phyloP scores from a whole-genome alignment of 2,888 invertebrate species.

The Agrilus mali region DNA sequence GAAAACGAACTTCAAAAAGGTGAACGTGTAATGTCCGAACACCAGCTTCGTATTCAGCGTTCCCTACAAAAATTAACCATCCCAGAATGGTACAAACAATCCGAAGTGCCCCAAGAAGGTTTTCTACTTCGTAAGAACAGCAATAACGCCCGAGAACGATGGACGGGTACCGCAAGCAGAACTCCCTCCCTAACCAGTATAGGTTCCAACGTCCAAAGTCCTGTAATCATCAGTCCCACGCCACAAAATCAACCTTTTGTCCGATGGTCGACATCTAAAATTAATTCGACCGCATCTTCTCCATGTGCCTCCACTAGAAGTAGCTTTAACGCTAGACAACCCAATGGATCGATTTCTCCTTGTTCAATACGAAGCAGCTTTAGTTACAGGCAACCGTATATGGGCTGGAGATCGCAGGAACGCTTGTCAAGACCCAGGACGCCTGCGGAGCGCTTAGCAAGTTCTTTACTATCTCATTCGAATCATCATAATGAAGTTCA shows the following conservation, averaged over 20 bases:
- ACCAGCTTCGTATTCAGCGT: conserved; percentile 85
- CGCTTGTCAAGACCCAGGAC: conserved; percentile 67
- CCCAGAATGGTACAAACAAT: conserved; percentile 82
- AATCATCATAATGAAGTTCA: conserved; percentile 10
- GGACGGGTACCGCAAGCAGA: conserved; percentile 51
- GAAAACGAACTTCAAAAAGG: conserved; percentile 89
- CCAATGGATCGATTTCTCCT: conserved; percentile 49
- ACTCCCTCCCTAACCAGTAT: conserved; percentile 76
- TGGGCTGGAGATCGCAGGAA: conserved; percentile 82
- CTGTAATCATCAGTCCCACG: conserved; percentile 30
- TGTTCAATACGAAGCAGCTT: conserved; percentile 60
- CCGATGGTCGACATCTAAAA: conserved; percentile 62
- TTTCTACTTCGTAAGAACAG: conserved; percentile 67
- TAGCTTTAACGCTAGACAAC: conserved; percentile 51
- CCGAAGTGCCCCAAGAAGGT: conserved; percentile 62
- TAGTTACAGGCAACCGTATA: conserved; percentile 77
- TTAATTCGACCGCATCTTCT: conserved; percentile 61
- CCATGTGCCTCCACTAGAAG: conserved; percentile 62
- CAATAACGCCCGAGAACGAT: conserved; percentile 34
- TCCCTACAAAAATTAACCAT: conserved; percentile 88
- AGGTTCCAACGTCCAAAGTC: conserved; percentile 35
- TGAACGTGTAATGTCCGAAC: conserved; percentile 80
- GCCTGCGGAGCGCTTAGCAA: conserved; percentile 70
- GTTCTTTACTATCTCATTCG: conserved; percentile 42
- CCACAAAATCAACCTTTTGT: conserved; percentile 38